These are phyloP conservation scores for Bombus cullumanus DNA, from an alignment of 1,140 invertebrate genomes.

Conservation along the genomic window DNA sequence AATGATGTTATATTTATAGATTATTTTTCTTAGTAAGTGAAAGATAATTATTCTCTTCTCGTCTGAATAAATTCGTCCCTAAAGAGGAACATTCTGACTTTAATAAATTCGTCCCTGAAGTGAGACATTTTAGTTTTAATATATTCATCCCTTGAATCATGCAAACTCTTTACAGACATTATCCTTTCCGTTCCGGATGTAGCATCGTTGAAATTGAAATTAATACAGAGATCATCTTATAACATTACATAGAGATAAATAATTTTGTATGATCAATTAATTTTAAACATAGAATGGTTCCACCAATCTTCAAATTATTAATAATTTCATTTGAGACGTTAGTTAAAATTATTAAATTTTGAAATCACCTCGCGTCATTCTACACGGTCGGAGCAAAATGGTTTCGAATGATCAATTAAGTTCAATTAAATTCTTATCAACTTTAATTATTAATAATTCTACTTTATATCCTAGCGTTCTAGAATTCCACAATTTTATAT, in stretches of 20 bases:
- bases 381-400: too few species aligned
- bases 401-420: too few species aligned
- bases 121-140: background rate
- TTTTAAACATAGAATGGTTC: background rate
- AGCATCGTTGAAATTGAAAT: background rate
- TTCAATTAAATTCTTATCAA: too few species aligned
- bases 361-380: too few species aligned
- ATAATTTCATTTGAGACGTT: background rate
- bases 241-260: background rate
- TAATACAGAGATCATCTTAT: background rate
- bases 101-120: background rate
- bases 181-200: too few species aligned
- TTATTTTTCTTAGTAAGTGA: background rate
- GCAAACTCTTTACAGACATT: background rate
- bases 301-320: background rate
- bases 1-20: background rate
- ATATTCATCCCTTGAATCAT: background rate
- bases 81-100: background rate
- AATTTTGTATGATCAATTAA: background rate
- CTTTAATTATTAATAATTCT: background rate
- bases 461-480: background rate
- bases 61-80: background rate
- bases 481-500: background rate
- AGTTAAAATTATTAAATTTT: too few species aligned
- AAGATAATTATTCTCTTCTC: background rate